Percentiles rank a stretch among this genome's conserved stretches.
These are phyloP conservation scores for Brachionus plicatilis DNA, from an alignment of 1,140 invertebrate genomes.

Conservation along the genomic window DNA sequence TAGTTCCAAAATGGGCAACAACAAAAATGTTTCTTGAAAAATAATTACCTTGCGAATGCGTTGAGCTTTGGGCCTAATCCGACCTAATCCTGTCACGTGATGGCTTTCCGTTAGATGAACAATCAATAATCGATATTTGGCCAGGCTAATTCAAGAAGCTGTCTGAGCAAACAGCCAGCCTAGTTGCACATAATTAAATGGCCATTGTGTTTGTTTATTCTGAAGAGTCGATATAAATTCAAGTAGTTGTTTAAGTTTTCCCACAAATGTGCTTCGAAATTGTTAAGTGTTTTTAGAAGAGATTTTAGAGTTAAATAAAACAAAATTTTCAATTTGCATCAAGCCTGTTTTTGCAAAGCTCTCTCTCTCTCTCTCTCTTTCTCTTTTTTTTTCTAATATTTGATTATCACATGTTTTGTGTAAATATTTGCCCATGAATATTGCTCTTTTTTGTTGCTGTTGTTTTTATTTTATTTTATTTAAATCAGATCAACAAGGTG, in stretches of 20 bases:
- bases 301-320: background rate
- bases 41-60: background rate
- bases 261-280: background rate
- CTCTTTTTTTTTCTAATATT: background rate
- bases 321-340: background rate
- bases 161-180: background rate
- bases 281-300: background rate
- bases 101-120: background rate
- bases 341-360: background rate
- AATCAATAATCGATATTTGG: conserved; percentile 15
- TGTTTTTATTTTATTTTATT: background rate
- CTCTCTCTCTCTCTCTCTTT: background rate
- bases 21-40: background rate
- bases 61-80: background rate
- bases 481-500: background rate
- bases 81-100: background rate
- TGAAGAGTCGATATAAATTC: background rate
- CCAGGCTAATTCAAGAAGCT: background rate
- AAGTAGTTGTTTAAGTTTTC: background rate
- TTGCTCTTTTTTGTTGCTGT: background rate
- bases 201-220: background rate
- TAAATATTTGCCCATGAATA: background rate
- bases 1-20: background rate
- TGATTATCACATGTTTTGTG: background rate
- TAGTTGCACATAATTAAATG: background rate